A percentile compares a stretch with the other conserved stretches of the same genome.
Evolutionary conservation across 2,888 invertebrate species (phyloP).

Genomic region (Callyntrura sp.): DNA sequence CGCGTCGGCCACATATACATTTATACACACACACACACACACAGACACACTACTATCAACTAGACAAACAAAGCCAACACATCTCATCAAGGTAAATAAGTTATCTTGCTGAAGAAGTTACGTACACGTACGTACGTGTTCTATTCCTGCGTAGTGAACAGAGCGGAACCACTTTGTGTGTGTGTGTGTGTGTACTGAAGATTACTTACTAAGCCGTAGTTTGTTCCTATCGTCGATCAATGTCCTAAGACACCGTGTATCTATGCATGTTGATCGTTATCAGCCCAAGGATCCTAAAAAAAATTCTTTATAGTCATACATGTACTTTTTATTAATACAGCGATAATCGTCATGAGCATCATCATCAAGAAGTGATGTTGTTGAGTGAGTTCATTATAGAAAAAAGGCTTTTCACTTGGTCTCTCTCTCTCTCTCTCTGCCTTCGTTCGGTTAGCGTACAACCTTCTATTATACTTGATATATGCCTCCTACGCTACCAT

Average conservation of each 20-base stretch:
- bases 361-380: conserved; percentile 20
- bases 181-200: background rate
- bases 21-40: background rate
- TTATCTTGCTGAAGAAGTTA: conserved; percentile 9
- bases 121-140: background rate
- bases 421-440: no score
- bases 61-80: conserved; percentile 18
- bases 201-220: conserved; percentile 1
- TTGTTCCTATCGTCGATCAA: background rate
- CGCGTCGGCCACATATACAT: background rate
- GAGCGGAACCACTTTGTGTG: conserved; percentile 37
- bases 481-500: conserved; percentile 37
- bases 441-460: conserved; percentile 6
- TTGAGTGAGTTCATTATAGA: conserved; percentile 50
- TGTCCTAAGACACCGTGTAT: background rate
- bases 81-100: conserved; percentile 17
- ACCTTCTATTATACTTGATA: conserved; percentile 1
- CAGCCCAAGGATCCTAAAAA: conserved; percentile 1
- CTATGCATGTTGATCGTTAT: conserved; percentile 6
- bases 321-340: conserved; percentile 25
- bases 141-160: background rate
- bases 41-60: conserved; percentile 15
- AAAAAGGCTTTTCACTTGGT: conserved; percentile 19
- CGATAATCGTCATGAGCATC: background rate
- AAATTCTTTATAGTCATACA: background rate